phyloP scores from a whole-genome alignment of 2,888 invertebrate genomes.

The Notodonta ziczac region DNA sequence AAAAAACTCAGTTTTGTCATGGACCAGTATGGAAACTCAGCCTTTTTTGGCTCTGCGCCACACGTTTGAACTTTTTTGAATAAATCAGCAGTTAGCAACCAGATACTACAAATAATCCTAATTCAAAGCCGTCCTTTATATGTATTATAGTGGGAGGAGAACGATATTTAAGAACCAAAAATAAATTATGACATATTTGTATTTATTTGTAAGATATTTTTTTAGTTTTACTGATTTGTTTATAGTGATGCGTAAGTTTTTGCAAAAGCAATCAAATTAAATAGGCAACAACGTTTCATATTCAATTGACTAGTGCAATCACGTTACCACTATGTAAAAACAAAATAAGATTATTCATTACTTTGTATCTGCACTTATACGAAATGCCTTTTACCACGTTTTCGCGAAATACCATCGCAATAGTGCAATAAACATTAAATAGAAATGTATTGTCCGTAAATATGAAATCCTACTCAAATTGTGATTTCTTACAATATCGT shows the following conservation, averaged over 20 bases:
- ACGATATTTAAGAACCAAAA: neutral
- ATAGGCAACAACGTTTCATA: neutral
- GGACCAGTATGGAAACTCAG: neutral
- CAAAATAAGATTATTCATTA: neutral
- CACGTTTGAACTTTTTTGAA: neutral
- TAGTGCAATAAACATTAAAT: conserved; percentile 6
- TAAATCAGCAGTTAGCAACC: neutral
- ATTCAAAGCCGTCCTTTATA: neutral
- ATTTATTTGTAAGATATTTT: too few relatives aligned
- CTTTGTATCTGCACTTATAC: conserved; percentile 2
- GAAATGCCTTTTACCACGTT: neutral
- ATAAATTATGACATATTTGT: neutral
- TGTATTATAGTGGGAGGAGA: neutral
- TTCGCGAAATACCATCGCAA: conserved; percentile 1
- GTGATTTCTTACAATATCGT: conserved; percentile 6
- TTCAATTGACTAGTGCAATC: neutral
- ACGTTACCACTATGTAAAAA: neutral
- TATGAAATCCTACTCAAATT: conserved; percentile 20
- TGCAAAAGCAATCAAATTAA: too few relatives aligned
- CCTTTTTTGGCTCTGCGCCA: neutral
- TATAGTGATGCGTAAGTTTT: too few relatives aligned
- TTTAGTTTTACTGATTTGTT: too few relatives aligned
- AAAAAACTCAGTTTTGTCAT: neutral
- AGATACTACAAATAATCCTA: neutral
- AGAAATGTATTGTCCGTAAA: conserved; percentile 27